Conservation (phyloP, 2,113 vertebrate genomes). For the Limanda limanda region DNA sequence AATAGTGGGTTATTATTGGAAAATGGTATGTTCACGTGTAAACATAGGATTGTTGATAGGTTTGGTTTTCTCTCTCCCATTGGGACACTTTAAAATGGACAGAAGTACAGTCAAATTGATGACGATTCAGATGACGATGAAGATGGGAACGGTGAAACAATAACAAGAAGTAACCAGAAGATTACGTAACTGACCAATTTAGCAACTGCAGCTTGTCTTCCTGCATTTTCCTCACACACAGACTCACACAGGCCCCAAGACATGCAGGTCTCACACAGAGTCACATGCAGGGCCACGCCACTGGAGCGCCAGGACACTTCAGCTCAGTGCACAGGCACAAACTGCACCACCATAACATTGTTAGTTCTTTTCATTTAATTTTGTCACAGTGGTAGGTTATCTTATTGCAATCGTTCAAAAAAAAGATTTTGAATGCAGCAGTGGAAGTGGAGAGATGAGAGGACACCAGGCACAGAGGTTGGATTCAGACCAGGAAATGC, state of each 20-base stretch:
- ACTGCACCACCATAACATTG: background rate
- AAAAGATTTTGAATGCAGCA: too few relatives aligned
- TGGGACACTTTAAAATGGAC: too few relatives aligned
- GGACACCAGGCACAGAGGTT: too few relatives aligned
- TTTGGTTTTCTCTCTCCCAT: too few relatives aligned
- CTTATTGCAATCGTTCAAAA: background rate
- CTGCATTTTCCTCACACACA: constrained; percentile 32
- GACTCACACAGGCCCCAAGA: constrained; percentile 18
- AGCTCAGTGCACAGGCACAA: constrained; percentile 2
- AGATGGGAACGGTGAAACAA: constrained; percentile 4
- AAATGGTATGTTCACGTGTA: too few relatives aligned
- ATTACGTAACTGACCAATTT: constrained; percentile 68
- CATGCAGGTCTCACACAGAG: constrained; percentile 30
- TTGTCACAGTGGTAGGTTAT: background rate
- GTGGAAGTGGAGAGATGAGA: too few relatives aligned
- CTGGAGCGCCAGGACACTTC: background rate
- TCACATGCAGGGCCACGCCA: constrained; percentile 26
- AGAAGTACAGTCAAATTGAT: background rate
- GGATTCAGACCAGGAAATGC: too few relatives aligned
- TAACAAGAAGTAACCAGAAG: constrained; percentile 1
- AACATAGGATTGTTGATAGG: too few relatives aligned
- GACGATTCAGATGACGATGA: background rate
- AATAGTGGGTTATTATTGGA: background rate
- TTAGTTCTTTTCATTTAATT: background rate
- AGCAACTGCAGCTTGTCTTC: constrained; percentile 52